phyloP scores from a whole-genome alignment of 2,797 vertebrate genomes.

The Lemur catta region DNA sequence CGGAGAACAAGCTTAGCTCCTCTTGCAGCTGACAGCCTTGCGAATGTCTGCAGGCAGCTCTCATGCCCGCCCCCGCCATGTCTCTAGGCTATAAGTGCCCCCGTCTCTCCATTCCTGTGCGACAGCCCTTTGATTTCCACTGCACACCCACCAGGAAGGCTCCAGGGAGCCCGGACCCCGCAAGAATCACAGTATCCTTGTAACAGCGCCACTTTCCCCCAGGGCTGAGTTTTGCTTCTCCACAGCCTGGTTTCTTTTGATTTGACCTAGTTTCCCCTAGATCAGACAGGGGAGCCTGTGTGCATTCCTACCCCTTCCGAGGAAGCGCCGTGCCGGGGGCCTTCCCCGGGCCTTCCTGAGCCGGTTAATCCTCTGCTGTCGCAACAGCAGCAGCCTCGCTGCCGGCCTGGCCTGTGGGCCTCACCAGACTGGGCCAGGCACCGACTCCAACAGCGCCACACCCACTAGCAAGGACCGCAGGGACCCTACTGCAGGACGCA shows the following conservation, averaged over 20 bases:
- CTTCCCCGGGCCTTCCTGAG: background rate
- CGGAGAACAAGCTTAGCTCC: background rate
- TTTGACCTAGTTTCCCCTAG: background rate
- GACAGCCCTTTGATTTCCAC: background rate
- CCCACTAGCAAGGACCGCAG: background rate
- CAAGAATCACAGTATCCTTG: background rate
- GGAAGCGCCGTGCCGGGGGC: rapidly evolving
- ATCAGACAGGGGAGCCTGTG: background rate
- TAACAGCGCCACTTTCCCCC: background rate
- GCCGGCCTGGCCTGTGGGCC: background rate
- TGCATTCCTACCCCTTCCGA: background rate
- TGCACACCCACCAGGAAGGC: background rate
- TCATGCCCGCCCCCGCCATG: rapidly evolving
- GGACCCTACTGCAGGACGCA: background rate
- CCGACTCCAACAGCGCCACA: rapidly evolving
- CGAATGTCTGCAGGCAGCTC: background rate
- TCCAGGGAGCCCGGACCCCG: background rate
- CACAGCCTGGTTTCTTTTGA: background rate
- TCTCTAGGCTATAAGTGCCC: background rate
- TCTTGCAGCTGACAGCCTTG: background rate
- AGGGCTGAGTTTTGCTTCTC: background rate
- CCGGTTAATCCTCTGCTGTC: background rate
- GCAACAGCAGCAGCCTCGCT: background rate
- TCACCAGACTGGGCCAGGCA: background rate
- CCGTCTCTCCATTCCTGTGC: background rate